Evolutionary conservation across 1,140 invertebrate species (phyloP).

Genomic region (Bombus terrestris): DNA sequence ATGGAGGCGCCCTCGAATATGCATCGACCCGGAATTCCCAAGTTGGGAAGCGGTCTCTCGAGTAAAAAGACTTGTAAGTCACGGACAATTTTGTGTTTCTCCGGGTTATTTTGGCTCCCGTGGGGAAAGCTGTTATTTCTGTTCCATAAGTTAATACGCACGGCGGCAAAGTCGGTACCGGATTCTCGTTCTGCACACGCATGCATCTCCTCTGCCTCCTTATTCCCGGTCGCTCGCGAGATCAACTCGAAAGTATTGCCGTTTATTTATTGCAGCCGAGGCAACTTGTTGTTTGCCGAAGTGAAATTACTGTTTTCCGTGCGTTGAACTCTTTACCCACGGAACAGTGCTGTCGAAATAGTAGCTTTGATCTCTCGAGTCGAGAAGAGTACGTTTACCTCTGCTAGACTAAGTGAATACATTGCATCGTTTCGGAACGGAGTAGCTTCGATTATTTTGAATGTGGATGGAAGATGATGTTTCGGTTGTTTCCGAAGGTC

Average conservation of each 20-base stretch:
- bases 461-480: too few species aligned
- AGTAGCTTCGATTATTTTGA: not conserved
- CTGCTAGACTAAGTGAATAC: not conserved
- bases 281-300: slow-evolving; percentile 6
- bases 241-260: slow-evolving; percentile 54
- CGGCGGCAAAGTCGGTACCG: slow-evolving; percentile 7
- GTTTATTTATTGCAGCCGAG: slow-evolving; percentile 54
- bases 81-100: slow-evolving; percentile 62
- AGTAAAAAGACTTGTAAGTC: slow-evolving; percentile 43
- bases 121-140: slow-evolving; percentile 68
- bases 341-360: not conserved
- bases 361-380: slow-evolving; percentile 12
- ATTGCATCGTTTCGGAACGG: not conserved
- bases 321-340: not conserved
- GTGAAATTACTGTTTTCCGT: slow-evolving; percentile 24
- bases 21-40: slow-evolving; percentile 42
- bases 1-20: slow-evolving; percentile 8
- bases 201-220: not conserved
- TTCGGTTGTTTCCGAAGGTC: not conserved
- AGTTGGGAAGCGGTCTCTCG: slow-evolving; percentile 37
- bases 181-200: slow-evolving; percentile 22
- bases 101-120: slow-evolving; percentile 68
- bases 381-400: not conserved
- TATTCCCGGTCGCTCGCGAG: not conserved
- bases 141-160: slow-evolving; percentile 71